Evolutionary conservation across 2,113 vertebrate genomes (phyloP).

Genomic region (Taurulus bubalis): DNA sequence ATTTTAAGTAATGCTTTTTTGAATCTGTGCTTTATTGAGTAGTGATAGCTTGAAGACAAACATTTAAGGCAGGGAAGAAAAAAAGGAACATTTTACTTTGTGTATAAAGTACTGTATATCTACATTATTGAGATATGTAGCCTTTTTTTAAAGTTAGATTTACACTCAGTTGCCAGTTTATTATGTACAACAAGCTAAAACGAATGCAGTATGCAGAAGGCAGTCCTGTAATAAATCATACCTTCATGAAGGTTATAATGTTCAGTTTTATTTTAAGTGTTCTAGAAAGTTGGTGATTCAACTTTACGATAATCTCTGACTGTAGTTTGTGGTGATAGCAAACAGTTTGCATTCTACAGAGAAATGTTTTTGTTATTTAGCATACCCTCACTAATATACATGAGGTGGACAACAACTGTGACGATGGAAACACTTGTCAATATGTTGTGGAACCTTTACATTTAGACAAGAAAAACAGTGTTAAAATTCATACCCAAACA

Average conservation of each 20-base stretch:
- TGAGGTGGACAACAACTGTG: neutral
- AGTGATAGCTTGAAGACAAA: neutral
- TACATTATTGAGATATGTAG: neutral
- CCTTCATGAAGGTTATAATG: neutral
- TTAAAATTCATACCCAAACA: neutral
- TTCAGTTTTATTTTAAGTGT: neutral
- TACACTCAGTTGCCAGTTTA: neutral
- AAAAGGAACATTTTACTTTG: neutral
- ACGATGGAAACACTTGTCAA: neutral
- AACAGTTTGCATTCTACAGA: neutral
- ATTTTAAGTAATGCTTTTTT: neutral
- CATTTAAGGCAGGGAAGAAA: too few relatives aligned
- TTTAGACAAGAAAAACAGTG: neutral
- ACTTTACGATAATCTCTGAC: neutral
- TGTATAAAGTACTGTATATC: neutral
- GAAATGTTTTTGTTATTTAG: neutral
- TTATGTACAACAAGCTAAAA: neutral
- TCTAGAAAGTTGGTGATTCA: neutral
- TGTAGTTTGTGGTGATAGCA: neutral
- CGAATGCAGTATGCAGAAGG: neutral
- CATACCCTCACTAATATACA: neutral
- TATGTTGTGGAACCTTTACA: neutral
- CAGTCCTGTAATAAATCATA: neutral
- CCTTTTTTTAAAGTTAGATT: neutral
- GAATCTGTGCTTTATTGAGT: too few relatives aligned